Evolutionary conservation across 1,140 invertebrate species (phyloP), one percentile per base, ranked within the genome.

Genomic region (Andricus grossulariae): DNA sequence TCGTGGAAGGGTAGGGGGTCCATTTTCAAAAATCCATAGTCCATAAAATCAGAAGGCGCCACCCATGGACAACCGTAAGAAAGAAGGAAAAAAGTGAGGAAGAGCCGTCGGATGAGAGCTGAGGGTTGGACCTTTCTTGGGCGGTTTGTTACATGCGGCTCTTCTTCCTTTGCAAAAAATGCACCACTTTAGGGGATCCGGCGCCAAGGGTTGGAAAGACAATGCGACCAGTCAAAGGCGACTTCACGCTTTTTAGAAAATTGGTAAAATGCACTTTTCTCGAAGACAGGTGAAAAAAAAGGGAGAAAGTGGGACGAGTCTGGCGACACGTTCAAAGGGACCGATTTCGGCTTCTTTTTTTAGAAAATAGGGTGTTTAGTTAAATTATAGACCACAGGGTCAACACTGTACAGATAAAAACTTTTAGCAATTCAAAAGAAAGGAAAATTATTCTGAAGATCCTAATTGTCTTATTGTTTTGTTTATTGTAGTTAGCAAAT

Each of bases 141-240:
- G 74, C 57, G 54, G 55, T 80, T 79, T 80, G 75, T 78, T 78
- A 80, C 75, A 78, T 70, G 77, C 71, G 80, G 73, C 54, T 55
- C 74, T 55, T 54, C 39, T 51, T 77, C 72, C 18, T 55, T 72
- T 18, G 25, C 25, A 72, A 71, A 76, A 70, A 72, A 49, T 72
- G 21, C 18, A 51, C 75, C 72, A 70, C 71, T 75, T 77, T 81
- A 57, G 50, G 18, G 54, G 72, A 52, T 73, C 72, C 79, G 85
- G 82, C 85, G 85, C 78, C 78, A 82, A 78, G 50, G 75, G 76
- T 75, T 79, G 78, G 80, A 76, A 71, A 77, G 83, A 86, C 83
- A 86, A 83, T 86, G 77, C 77, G 81, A 83, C 83, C 84, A 86
- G 86, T 86, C 85, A 81, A 84, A 77, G 50, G 73, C 78, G 78